phyloP scores from a whole-genome alignment of 2,797 vertebrate species.

The Eidolon dupreanum region DNA sequence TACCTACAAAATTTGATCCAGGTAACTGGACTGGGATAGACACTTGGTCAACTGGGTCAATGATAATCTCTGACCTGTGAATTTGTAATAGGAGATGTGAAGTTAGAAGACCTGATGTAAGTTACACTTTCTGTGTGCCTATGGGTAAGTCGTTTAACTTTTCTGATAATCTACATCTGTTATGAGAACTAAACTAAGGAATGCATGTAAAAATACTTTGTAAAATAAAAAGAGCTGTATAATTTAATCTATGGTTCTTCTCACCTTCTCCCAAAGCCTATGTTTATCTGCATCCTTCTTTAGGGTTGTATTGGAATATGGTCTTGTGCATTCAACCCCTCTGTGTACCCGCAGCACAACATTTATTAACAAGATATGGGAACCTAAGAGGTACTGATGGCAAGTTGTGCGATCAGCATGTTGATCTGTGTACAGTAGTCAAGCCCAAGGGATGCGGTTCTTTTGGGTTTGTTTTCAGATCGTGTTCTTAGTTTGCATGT shows the following conservation, averaged over 20 bases:
- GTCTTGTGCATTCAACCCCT: not conserved
- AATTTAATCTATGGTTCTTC: not conserved
- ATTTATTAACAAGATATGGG: not conserved
- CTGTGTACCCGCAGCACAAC: not conserved
- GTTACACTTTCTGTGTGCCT: not conserved
- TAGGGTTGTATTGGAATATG: not conserved
- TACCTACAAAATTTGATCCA: not conserved
- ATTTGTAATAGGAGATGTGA: not conserved
- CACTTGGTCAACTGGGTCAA: not conserved
- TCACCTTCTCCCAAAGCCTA: not conserved
- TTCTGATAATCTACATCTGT: not conserved
- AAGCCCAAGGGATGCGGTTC: not conserved
- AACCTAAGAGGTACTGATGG: not conserved
- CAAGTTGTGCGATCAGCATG: fast-evolving
- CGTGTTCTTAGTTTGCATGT: not conserved
- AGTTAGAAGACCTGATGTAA: not conserved
- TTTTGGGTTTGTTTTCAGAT: not conserved
- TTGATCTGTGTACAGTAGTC: not conserved
- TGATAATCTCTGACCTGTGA: not conserved
- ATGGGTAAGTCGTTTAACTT: not conserved
- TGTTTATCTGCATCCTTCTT: not conserved
- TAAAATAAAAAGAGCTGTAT: not conserved
- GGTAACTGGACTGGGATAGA: not conserved
- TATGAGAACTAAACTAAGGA: not conserved
- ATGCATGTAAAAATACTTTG: not conserved